Evolutionary conservation across 2,113 vertebrate species (phyloP).

Genomic region (Oreamnos americanus): DNA sequence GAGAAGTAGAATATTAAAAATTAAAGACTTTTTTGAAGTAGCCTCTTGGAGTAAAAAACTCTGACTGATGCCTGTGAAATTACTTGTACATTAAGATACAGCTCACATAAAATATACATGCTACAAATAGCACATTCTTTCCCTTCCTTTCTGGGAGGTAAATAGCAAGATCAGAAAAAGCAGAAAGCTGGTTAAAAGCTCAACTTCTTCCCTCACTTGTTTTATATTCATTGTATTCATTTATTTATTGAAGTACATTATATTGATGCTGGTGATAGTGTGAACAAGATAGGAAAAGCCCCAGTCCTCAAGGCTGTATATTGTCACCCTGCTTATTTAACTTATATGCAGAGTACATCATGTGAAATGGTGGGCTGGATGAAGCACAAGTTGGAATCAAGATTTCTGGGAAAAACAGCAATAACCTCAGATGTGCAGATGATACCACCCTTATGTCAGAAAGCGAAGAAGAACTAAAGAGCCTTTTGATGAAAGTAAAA

Average conservation of each 20-base stretch:
- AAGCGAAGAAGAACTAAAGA: background rate
- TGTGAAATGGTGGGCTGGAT: background rate
- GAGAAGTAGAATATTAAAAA: slow-evolving; percentile 65
- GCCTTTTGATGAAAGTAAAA: background rate
- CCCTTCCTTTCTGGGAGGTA: background rate
- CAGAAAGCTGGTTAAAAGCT: background rate
- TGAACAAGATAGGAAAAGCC: background rate
- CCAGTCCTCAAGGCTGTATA: background rate
- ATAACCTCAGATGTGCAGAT: background rate
- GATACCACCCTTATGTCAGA: background rate
- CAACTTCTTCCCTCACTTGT: background rate
- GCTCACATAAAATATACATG: background rate
- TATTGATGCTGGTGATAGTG: background rate
- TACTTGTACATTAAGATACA: background rate
- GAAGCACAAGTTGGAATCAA: background rate
- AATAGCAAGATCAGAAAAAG: background rate
- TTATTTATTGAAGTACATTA: background rate
- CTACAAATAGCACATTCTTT: background rate
- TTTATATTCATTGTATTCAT: background rate
- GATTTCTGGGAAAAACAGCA: background rate
- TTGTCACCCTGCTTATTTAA: background rate
- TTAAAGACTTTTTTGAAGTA: slow-evolving; percentile 14
- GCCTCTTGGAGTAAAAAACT: background rate
- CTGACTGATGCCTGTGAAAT: background rate
- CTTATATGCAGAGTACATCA: background rate